A percentile compares a stretch with the other conserved stretches of the same genome.
Conservation (phyloP, 2,888 invertebrate genomes). For the Agriopis marginaria region DNA sequence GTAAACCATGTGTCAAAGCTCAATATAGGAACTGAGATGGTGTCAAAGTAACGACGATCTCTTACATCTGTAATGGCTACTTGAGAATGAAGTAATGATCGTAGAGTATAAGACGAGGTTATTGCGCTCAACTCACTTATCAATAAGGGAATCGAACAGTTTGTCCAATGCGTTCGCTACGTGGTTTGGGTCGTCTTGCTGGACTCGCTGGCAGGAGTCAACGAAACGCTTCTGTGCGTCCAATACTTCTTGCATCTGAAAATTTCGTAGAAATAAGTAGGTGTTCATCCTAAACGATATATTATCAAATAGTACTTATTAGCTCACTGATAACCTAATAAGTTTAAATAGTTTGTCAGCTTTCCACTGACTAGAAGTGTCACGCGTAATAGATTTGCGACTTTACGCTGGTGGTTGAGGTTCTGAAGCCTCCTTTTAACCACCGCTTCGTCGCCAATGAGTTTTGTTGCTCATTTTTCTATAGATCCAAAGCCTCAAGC, state of each 20-base stretch:
- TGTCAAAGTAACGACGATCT: neutral
- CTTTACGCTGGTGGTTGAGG: no score
- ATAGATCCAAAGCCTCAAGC: no score
- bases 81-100: neutral
- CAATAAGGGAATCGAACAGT: slow-evolving; percentile 87
- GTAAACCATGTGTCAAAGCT: neutral
- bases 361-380: no score
- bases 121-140: slow-evolving; percentile 79
- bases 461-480: no score
- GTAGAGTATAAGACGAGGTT: no score
- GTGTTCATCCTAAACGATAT: no score
- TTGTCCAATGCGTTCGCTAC: slow-evolving; percentile 88
- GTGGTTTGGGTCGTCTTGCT: slow-evolving; percentile 88
- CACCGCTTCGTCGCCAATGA: no score
- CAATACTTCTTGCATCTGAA: slow-evolving; percentile 86
- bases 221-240: slow-evolving; percentile 88
- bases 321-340: no score
- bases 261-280: slow-evolving; percentile 25
- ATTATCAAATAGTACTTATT: no score
- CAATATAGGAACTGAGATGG: neutral
- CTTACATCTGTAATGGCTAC: slow-evolving; percentile 42
- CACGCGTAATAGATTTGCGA: no score
- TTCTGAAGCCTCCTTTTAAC: no score
- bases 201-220: slow-evolving; percentile 88
- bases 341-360: no score